Base-by-base conservation (phyloP, 2,888 invertebrate species). In the Therioaphis trifolii region DNA sequence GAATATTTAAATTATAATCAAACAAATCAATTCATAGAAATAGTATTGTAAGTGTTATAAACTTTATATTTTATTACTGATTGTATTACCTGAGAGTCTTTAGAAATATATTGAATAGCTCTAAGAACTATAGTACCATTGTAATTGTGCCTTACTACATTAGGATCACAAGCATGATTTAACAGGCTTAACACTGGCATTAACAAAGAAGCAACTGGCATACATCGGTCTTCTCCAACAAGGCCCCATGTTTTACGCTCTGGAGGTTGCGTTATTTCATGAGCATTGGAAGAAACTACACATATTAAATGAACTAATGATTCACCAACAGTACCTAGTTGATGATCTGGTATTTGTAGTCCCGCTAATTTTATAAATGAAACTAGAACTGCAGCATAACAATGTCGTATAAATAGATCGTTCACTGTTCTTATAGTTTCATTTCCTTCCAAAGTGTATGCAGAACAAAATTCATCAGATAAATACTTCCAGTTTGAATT, bases 111-210 rank as follows among this genome's bases (percentile, higher is more conserved):
- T 86, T 92, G 90, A 72, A 94, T 88, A 9, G 93, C 92, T 84
- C 90, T 89, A 14, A 91, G 86, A 58, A 92, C 90, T 15, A 91
- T 88, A 88, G 87, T 85, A 88, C 88, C 85, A 86, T 88, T 86
- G 90, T 91, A 80, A 78, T 91, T 92, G 85, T 90, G 89, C 85
- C 95, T 91, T 0, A 93, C 91, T 0, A 95, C 93, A 89, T 95
- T 95, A 0, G 96, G 95, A 85, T 93, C 91, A 89, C 97, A 97
- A 0, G 96, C 94, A 88, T 97, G 97, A 89, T 97, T 96, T 43
- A 96, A 88, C 79, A 97, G 89, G 88, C 95, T 95, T 71, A 92
- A 90, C 87, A 95, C 94, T 1, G 94, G 92, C 89, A 94, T 95
- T 7, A 94, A 93, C 9, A 93, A 84, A 24, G 92, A 91, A 0